Base-by-base conservation (phyloP, 1,140 invertebrate species). In the Carposina sasakii region DNA sequence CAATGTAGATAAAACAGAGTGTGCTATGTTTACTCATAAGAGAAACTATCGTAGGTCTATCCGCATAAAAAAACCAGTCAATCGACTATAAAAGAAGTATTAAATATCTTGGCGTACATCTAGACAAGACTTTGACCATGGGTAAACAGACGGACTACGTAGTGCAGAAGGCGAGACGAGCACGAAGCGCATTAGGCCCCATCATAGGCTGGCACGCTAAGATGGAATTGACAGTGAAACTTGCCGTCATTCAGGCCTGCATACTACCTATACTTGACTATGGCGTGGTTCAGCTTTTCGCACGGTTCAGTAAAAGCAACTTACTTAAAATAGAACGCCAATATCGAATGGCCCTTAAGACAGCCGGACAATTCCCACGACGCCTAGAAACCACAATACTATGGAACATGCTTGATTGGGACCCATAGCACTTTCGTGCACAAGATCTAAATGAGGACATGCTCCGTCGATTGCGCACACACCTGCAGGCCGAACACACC, bases 1-100 rank as follows among this genome's bases (percentile, higher is more conserved):
- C 15, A 49, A 49, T n/a, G 39, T 49, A 22, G 23, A 39, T 24
- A 49, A 49, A 37, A 49, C 48, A 8, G 37, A 49, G 17, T 42
- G 48, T 19, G 21, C 21, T 9, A 34, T 49, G 37, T 49, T 49
- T 12, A 49, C 48, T 24, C 21, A 31, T 13, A 49, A 49, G 19
- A 28, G 30, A 16, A 17, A 26, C 3, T 20, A 19, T n/a, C 19
- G 44, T 12, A 23, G 4, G 23, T 10, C 3, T 6, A 36, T 16
- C 19, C 44, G 21, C 4, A 28, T 13, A 16, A 26, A 43, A 6
- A 28, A 16, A 1, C 24, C 6, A 26, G 23, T 10, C n/a, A 33
- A 31, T 5, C 2, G 30, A 21, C 4, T 45, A 17, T 3, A 45
- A 45, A 33, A 19, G 3, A 6, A 19, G 15, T 17, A 17, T 43